phyloP scores from a whole-genome alignment of 1,140 invertebrate genomes.

The Antheraea pernyi region DNA sequence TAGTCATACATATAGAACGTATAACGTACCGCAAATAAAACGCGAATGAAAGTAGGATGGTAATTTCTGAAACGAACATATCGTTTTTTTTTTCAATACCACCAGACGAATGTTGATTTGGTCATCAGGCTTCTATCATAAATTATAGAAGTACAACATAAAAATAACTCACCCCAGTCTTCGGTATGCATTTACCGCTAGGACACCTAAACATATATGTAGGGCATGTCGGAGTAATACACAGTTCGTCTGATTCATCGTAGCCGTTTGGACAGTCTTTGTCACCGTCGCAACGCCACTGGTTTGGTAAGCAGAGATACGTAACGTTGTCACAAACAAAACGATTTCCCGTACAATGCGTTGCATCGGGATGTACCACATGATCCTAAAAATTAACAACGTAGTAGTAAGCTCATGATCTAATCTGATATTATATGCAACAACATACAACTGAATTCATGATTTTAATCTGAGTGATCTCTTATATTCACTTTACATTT shows the following conservation, averaged over 20 bases:
- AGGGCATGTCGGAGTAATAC: slow-evolving; percentile 70
- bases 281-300: slow-evolving; percentile 87
- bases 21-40: no score
- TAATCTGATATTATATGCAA: no score
- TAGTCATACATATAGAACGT: no score
- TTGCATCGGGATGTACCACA: slow-evolving; percentile 43
- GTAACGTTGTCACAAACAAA: slow-evolving; percentile 76
- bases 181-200: slow-evolving; percentile 81
- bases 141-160: no score
- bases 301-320: slow-evolving; percentile 85
- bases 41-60: no score
- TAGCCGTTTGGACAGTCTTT: slow-evolving; percentile 85
- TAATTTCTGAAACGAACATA: no score
- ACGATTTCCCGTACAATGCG: slow-evolving; percentile 74
- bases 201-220: slow-evolving; percentile 78
- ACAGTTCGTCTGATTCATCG: slow-evolving; percentile 82
- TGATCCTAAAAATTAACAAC: slow-evolving; percentile 20
- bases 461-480: no score
- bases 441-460: no score
- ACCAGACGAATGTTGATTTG: no score
- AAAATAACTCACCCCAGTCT: slow-evolving; percentile 57
- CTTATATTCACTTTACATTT: no score
- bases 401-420: background rate
- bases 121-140: no score
- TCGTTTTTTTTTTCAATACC: no score